These are phyloP conservation scores for Ophthalmolycus amberensis DNA, from an alignment of 2,113 vertebrate species.

Conservation along the genomic window DNA sequence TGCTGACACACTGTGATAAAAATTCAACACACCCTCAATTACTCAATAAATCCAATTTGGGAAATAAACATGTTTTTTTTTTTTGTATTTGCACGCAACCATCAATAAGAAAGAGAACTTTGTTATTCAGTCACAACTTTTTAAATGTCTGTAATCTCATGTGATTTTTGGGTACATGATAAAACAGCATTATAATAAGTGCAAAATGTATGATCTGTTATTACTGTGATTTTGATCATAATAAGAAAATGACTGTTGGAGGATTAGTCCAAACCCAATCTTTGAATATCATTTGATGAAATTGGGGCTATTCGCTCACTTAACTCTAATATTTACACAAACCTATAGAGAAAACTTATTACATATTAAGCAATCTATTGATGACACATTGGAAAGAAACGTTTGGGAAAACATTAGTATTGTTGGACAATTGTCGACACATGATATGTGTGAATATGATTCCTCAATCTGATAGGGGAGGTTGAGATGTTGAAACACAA, in stretches of 20 bases:
- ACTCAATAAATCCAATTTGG: conserved; percentile 17
- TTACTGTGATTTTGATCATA: conserved; percentile 15
- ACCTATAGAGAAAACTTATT: conserved; percentile 11
- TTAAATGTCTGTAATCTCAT: neutral
- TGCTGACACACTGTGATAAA: conserved; percentile 16
- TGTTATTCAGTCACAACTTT: neutral
- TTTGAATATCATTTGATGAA: conserved; percentile 18
- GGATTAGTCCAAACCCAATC: neutral
- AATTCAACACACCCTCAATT: conserved; percentile 5
- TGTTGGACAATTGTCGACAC: conserved; percentile 26
- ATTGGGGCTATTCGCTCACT: neutral
- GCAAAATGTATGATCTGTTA: neutral
- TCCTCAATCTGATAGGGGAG: conserved; percentile 35
- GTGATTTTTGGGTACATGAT: neutral
- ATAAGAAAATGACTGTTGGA: neutral
- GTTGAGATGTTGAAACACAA: conserved; percentile 34
- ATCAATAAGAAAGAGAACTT: neutral
- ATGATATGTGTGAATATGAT: conserved; percentile 19
- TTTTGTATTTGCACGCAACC: neutral
- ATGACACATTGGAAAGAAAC: conserved; percentile 35
- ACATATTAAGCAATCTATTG: conserved; percentile 29
- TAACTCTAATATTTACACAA: neutral
- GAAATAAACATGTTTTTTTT: neutral
- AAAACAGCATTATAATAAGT: neutral
- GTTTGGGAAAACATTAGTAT: conserved; percentile 46